These are phyloP conservation scores for Acarapis woodi DNA, from an alignment of 1,140 invertebrate genomes.

Conservation along the genomic window DNA sequence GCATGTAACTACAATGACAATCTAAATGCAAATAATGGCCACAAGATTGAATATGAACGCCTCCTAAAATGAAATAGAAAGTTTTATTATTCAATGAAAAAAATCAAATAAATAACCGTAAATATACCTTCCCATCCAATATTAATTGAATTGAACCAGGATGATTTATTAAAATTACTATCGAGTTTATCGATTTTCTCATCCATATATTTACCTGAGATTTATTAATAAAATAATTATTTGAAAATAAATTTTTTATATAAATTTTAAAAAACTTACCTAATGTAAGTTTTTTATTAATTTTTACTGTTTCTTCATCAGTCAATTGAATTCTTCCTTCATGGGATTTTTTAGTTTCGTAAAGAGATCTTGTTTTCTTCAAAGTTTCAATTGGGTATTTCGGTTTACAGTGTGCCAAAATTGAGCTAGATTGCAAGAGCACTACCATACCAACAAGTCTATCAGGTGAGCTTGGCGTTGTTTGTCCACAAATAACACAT, in stretches of 20 bases:
- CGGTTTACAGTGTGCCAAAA: conserved; percentile 4
- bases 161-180: conserved; percentile 36
- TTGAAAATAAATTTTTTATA: no score
- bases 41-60: conserved; percentile 78
- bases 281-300: not conserved
- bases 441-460: conserved; percentile 71
- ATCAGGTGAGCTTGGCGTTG: conserved; percentile 44
- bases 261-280: no score
- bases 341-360: conserved; percentile 31
- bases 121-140: conserved; percentile 74
- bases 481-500: conserved; percentile 82
- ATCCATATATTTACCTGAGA: conserved; percentile 24
- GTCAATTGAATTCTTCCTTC: conserved; percentile 20
- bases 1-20: conserved; percentile 60
- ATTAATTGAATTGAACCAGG: conserved; percentile 53
- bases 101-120: no score
- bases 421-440: conserved; percentile 46
- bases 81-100: no score
- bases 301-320: conserved; percentile 21
- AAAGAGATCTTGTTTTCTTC: conserved; percentile 23
- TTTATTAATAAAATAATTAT: conserved; percentile 20
- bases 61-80: no score
- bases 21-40: conserved; percentile 80
- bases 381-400: not conserved
- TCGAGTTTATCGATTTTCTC: conserved; percentile 33